Conservation (phyloP, 2,113 vertebrate genomes). For the Blennius ocellaris region DNA sequence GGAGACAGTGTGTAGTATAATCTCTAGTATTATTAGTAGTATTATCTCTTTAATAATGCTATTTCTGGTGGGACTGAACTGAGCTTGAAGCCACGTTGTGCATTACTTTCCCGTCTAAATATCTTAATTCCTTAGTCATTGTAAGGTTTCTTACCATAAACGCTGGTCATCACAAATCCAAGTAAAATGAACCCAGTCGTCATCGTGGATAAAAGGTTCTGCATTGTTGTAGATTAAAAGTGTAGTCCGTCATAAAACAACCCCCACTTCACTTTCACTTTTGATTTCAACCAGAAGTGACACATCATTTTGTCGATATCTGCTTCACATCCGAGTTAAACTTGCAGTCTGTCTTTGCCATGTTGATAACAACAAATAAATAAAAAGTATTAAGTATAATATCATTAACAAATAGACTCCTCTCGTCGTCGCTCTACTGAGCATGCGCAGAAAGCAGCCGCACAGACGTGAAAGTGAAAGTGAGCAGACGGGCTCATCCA, state of each 20-base stretch:
- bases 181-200: constrained; percentile 51
- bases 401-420: background rate
- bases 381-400: background rate
- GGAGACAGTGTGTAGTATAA: too few relatives aligned
- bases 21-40: too few relatives aligned
- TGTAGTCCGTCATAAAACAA: background rate
- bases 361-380: too few relatives aligned
- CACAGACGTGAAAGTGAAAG: constrained; percentile 30
- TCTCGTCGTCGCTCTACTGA: rapidly evolving
- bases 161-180: constrained; percentile 55
- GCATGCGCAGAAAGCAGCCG: constrained; percentile 7
- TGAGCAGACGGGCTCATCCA: background rate
- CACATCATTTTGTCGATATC: background rate
- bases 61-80: too few relatives aligned
- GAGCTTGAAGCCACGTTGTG: too few relatives aligned
- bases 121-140: too few relatives aligned
- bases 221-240: background rate
- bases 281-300: constrained; percentile 59
- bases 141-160: constrained; percentile 65
- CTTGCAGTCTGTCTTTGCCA: background rate
- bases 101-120: too few relatives aligned
- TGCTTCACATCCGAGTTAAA: background rate
- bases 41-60: too few relatives aligned
- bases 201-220: background rate
- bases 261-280: constrained; percentile 75